Conservation (phyloP, 2,113 vertebrate genomes). For the Esox niger region DNA sequence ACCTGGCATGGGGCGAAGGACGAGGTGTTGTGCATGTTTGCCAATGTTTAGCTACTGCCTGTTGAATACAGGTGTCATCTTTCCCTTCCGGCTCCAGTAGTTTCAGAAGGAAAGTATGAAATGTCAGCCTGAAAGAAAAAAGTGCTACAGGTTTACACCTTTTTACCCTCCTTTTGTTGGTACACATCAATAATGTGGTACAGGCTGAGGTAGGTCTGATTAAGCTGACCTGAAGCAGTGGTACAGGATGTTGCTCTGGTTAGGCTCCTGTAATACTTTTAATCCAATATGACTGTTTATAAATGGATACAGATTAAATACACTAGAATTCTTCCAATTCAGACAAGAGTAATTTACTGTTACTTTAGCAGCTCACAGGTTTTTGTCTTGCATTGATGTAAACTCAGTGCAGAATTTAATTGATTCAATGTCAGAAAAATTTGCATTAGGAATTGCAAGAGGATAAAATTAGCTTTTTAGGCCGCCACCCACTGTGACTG, state of each 20-base stretch:
- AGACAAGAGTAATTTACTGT: slow-evolving; percentile 9
- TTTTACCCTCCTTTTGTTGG: not conserved
- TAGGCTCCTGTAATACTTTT: slow-evolving; percentile 35
- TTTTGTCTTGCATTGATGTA: not conserved
- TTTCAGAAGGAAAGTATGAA: no score
- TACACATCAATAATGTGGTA: not conserved
- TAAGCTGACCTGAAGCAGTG: not conserved
- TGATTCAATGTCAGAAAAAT: no score
- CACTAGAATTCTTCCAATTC: not conserved
- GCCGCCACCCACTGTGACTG: no score
- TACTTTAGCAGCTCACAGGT: not conserved
- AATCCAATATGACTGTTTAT: slow-evolving; percentile 51
- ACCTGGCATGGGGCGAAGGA: no score
- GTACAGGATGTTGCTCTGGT: slow-evolving; percentile 20
- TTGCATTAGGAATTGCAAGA: no score
- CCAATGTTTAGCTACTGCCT: no score
- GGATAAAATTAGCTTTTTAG: no score
- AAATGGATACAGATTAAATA: slow-evolving; percentile 57
- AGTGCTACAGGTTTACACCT: no score
- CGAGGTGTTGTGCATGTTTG: no score
- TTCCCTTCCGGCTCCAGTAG: no score
- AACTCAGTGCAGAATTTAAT: not conserved
- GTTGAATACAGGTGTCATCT: no score
- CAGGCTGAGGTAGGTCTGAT: slow-evolving; percentile 10
- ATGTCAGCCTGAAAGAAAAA: no score